Evolutionary conservation across 2,797 vertebrate species (phyloP), one percentile per base, ranked within the genome.

Genomic region (Onychomys torridus): DNA sequence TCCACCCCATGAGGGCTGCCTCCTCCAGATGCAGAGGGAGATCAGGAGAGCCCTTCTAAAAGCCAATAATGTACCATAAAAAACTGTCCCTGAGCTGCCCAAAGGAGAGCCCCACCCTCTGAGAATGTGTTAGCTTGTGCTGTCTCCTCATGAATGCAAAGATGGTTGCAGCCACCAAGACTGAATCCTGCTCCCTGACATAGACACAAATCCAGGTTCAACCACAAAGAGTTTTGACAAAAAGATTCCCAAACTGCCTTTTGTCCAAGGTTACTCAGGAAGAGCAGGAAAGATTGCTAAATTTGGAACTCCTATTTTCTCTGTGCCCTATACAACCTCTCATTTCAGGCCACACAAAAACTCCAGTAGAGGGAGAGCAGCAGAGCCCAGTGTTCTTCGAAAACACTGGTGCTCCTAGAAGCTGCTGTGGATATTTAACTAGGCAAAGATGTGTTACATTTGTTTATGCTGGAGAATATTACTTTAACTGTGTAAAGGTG

Each of bases 181-280:
- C 25, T 23, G n/a, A 57, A 71, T 89, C 71, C 77, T 88, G 52
- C 81, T 71, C 29, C 34, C 49, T 2, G 16, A 23, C 81, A 63
- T 37, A 9, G 4, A 69, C 13, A 88, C 96, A 95, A 95, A 75
- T 17, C 46, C 71, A 83, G 57, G 19, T 34, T 76, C 78, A 63
- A 76, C 76, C 92, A 77, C 63, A 63, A 71, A 90, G 52, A 81
- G 14, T 57, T 57, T 91, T 93, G 85, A 61, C 78, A 91, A 93
- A 87, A 59, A 21, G 55, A 95, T 76, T 90, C 34, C 3, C 1
- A 81, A 93, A 89, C 27, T 91, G n/a, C 27, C 43, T 91, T 82
- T 81, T 83, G 81, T 81, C 69, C 46, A 40, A 76, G 59, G 79
- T 69, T 73, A 71, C 65, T 43, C 13, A 0, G n/a, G n/a, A 40